Conservation (phyloP, 2,797 vertebrate species). For the Clarias platycephalus region DNA sequence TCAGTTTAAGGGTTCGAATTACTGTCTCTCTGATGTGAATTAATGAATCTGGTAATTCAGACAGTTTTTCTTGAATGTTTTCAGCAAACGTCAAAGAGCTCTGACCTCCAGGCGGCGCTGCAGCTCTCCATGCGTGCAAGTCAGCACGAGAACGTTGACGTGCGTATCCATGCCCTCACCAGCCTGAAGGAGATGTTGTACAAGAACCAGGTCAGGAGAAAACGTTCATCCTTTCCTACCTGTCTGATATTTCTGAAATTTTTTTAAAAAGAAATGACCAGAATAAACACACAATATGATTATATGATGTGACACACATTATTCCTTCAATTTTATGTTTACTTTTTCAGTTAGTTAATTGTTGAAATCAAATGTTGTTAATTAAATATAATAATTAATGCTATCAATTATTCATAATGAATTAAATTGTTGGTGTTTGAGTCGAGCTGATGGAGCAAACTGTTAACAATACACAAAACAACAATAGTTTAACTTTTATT, state of each 20-base stretch:
- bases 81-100: slow-evolving; percentile 90
- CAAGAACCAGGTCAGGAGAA: slow-evolving; percentile 84
- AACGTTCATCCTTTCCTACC: neutral
- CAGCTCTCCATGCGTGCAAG: slow-evolving; percentile 94
- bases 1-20: neutral
- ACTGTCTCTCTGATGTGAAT: neutral
- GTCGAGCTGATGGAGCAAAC: neutral
- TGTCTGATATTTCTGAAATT: too few relatives aligned
- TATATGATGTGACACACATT: neutral
- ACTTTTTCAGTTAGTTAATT: neutral
- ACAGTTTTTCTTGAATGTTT: neutral
- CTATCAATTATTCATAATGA: too few relatives aligned
- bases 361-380: neutral
- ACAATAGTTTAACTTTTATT: neutral
- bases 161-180: slow-evolving; percentile 93
- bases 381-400: neutral
- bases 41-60: neutral
- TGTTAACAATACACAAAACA: neutral
- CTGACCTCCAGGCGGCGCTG: slow-evolving; percentile 84
- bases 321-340: neutral
- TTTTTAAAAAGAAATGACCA: neutral
- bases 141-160: slow-evolving; percentile 96
- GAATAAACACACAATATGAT: neutral
- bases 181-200: slow-evolving; percentile 92
- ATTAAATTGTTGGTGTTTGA: neutral